Conservation (phyloP, 2,113 vertebrate species). For the Propithecus coquereli region DNA sequence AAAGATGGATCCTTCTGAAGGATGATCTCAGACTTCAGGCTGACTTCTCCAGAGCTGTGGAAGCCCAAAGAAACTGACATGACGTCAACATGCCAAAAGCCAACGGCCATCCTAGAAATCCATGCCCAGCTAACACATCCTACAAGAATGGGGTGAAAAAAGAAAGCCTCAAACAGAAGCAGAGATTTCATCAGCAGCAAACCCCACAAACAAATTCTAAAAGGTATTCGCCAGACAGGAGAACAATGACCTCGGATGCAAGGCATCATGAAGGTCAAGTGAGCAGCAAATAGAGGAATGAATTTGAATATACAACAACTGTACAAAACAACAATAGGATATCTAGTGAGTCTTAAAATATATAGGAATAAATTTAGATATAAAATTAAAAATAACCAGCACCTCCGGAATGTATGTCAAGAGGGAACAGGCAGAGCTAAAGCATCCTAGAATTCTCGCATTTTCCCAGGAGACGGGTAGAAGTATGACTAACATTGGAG, state of each 20-base stretch:
- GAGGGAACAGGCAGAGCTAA: neutral
- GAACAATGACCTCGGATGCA: neutral
- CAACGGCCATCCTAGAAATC: neutral
- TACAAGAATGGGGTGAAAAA: fast-evolving
- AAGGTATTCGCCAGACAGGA: neutral
- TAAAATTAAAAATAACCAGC: neutral
- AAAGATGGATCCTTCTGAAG: neutral
- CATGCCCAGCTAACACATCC: neutral
- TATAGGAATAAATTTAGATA: neutral
- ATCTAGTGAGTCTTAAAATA: neutral
- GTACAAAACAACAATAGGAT: fast-evolving
- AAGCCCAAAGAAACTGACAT: neutral
- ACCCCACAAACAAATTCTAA: neutral
- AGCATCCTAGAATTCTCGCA: neutral
- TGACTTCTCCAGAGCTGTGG: neutral
- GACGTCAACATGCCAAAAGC: fast-evolving
- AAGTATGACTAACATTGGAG: neutral
- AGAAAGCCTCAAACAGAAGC: neutral
- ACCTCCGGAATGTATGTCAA: neutral
- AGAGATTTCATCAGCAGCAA: neutral
- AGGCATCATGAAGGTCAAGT: no score
- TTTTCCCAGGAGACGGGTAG: neutral
- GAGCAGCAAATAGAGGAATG: neutral
- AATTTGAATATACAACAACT: neutral
- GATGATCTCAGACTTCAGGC: neutral